These are phyloP conservation scores for Atractosteus spatula DNA, from an alignment of 2,113 vertebrate genomes.

Conservation along the genomic window DNA sequence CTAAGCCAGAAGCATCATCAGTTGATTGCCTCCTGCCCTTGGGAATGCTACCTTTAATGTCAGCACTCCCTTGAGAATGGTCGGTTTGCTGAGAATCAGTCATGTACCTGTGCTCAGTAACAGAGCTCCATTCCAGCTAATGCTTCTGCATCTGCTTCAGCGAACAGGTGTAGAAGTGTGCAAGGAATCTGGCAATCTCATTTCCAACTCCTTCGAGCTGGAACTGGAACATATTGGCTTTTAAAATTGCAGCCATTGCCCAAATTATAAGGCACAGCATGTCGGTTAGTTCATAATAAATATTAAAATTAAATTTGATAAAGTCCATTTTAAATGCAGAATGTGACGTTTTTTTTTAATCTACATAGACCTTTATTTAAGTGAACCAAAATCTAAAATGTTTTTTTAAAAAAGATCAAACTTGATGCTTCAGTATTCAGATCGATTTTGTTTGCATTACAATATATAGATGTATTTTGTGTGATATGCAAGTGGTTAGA, in stretches of 20 bases:
- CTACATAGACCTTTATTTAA: no score
- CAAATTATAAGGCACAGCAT: conserved; percentile 2
- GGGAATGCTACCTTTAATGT: conserved; percentile 9
- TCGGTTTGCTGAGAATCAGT: neutral
- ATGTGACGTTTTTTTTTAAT: no score
- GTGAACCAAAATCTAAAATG: no score
- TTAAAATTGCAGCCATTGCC: conserved; percentile 3
- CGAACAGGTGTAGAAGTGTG: neutral
- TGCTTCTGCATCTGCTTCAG: neutral
- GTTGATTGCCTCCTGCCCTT: conserved; percentile 10
- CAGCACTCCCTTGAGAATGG: neutral
- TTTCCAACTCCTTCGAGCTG: conserved; percentile 11
- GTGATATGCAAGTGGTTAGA: no score
- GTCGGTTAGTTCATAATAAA: neutral
- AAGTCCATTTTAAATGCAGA: no score
- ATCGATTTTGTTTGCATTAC: no score
- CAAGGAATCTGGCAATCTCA: conserved; percentile 6
- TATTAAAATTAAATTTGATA: neutral
- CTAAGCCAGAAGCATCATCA: conserved; percentile 5
- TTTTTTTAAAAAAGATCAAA: no score
- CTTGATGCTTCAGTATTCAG: no score
- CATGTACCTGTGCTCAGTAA: neutral
- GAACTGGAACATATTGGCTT: conserved; percentile 12
- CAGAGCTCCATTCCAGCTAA: neutral
- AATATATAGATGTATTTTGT: no score